phyloP scores from a whole-genome alignment of 2,797 vertebrate genomes.

The Schizothorax lantsangensis region DNA sequence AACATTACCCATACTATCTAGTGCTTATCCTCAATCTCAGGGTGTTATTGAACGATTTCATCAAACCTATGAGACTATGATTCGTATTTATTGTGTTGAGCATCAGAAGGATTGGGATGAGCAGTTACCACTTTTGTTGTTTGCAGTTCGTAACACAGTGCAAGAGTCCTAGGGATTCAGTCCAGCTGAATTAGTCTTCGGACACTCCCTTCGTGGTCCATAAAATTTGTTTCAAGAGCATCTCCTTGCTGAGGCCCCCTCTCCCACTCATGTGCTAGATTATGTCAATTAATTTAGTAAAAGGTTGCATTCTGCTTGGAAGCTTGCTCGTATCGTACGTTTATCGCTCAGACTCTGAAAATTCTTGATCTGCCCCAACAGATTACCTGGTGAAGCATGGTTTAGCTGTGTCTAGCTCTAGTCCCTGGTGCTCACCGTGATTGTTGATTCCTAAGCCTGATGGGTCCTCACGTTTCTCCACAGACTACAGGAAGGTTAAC shows the following conservation, averaged over 20 bases:
- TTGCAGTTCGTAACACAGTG: neutral
- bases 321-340: neutral
- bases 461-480: too few relatives aligned
- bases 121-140: neutral
- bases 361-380: neutral
- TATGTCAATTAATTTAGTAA: neutral
- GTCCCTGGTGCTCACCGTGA: too few relatives aligned
- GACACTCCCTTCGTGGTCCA: conserved; percentile 4
- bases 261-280: conserved; percentile 13
- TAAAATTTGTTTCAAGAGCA: conserved; percentile 28
- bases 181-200: conserved; percentile 28
- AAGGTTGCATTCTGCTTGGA: neutral
- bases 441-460: too few relatives aligned
- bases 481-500: neutral
- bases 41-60: neutral
- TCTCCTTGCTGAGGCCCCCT: neutral
- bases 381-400: too few relatives aligned
- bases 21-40: conserved; percentile 2
- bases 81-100: neutral
- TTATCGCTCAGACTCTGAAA: neutral
- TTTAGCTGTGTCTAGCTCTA: too few relatives aligned
- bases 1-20: neutral
- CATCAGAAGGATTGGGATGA: conserved; percentile 14
- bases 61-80: conserved; percentile 14
- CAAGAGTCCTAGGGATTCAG: neutral